Conservation (phyloP, 2,113 vertebrate genomes). For the Origma solitaria region DNA sequence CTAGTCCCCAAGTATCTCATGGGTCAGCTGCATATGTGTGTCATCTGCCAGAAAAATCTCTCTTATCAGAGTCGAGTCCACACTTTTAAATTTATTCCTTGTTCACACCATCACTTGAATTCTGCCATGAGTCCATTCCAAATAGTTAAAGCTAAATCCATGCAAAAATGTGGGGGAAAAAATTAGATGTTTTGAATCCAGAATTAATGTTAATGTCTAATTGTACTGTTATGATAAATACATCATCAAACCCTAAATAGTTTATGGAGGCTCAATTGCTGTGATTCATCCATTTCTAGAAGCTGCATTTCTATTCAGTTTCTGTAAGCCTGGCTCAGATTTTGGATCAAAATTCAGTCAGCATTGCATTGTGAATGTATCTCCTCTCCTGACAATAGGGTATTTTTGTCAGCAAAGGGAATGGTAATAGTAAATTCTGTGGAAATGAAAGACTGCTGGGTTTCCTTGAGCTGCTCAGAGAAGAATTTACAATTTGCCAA, state of each 20-base stretch:
- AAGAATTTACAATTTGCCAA: background rate
- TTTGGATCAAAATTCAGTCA: background rate
- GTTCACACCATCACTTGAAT: background rate
- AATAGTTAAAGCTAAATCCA: background rate
- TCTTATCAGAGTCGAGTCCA: background rate
- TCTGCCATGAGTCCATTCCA: background rate
- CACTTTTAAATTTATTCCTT: background rate
- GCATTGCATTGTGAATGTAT: accelerated
- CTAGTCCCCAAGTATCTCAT: background rate
- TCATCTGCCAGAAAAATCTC: background rate
- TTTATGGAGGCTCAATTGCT: background rate
- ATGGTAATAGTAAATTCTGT: background rate
- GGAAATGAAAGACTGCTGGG: background rate
- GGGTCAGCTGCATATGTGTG: background rate
- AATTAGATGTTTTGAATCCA: background rate
- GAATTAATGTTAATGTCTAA: background rate
- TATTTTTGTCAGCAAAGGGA: background rate
- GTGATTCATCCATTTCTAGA: background rate
- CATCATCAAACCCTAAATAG: background rate
- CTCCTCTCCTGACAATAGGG: background rate
- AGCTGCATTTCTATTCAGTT: background rate
- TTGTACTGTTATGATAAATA: background rate
- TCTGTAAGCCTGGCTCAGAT: background rate
- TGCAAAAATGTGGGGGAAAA: background rate
- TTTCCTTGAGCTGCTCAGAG: background rate